Percentiles rank a stretch among this genome's conserved stretches.
Conservation (phyloP, 2,797 vertebrate genomes). For the Microchirus variegatus region DNA sequence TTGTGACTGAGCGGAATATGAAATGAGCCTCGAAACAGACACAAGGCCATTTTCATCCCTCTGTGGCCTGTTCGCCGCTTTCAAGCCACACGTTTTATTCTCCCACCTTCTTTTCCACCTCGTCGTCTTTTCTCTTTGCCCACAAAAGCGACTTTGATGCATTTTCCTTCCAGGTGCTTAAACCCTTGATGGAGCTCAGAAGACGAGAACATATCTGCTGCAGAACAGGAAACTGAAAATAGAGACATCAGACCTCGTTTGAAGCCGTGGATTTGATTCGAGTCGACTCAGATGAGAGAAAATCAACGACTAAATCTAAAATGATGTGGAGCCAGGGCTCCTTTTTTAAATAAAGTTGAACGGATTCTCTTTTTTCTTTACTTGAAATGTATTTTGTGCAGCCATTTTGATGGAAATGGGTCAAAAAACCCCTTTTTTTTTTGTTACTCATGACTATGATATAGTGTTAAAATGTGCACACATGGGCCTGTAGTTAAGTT, state of each 20-base stretch:
- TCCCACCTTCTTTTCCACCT: conserved; percentile 32
- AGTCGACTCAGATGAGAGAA: background rate
- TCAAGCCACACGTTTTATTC: conserved; percentile 65
- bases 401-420: background rate
- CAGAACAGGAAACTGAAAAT: conserved; percentile 28
- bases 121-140: conserved; percentile 31
- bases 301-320: conserved; percentile 1
- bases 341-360: background rate
- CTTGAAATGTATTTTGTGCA: background rate
- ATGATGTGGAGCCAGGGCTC: background rate
- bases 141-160: conserved; percentile 75
- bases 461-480: background rate
- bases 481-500: background rate
- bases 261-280: conserved; percentile 6
- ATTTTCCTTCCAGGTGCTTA: conserved; percentile 71
- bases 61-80: conserved; percentile 70
- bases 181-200: conserved; percentile 52
- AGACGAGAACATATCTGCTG: conserved; percentile 35
- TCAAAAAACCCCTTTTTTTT: too few relatives aligned
- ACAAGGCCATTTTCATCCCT: conserved; percentile 60
- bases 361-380: background rate
- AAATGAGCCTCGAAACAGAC: conserved; percentile 73
- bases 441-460: too few relatives aligned
- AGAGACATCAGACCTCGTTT: conserved; percentile 10
- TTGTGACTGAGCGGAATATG: conserved; percentile 77